Base-by-base conservation (phyloP, 2,888 invertebrate species). In the Aphidius colemani region DNA sequence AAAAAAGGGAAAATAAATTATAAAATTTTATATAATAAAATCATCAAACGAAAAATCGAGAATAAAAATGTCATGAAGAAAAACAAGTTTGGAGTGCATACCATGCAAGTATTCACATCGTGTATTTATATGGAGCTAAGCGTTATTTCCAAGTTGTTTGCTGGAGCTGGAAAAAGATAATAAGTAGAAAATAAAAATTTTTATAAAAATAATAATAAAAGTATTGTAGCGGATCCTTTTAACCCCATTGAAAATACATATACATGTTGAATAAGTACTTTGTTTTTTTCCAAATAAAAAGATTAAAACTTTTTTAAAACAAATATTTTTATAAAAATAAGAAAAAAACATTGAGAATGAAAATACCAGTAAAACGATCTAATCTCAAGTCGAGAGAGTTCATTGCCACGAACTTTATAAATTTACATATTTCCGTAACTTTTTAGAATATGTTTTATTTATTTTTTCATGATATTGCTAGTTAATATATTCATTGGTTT, bases 11-110 rank as follows among this genome's bases (percentile, higher is more conserved):
- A 30, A 30, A 2, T 30, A 30, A 5, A 30, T 30, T 18, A 30
- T 30, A 30, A 30, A 30, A 30, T 5, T 30, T 5, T 30, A 30
- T 30, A 30, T 30, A 30, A 30, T 30, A 30, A 30, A 30, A 30
- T 30, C 30, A 30, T 30, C 30, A 30, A 30, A 30, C 3, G 5
- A 30, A 30, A 30, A 30, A 44, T 53, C 13, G 58, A 50, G 56
- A 60, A 53, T 67, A 68, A 68, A 68, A 67, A 57, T 11, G 56
- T 13, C 13, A 9, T 9, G 9, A 65, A 61, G 61, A 65, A 67
- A 65, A 69, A 71, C 71, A 69, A 71, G 71, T 71, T 71, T 66
- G 69, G 67, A 67, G 70, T 64, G 64, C 65, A 62, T 57, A 59
- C 61, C 55, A 66, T 65, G 67, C 59, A 55, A 63, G 64, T 66